Conservation (phyloP, 2,888 invertebrate species). For the Caenorhabditis sinica region DNA sequence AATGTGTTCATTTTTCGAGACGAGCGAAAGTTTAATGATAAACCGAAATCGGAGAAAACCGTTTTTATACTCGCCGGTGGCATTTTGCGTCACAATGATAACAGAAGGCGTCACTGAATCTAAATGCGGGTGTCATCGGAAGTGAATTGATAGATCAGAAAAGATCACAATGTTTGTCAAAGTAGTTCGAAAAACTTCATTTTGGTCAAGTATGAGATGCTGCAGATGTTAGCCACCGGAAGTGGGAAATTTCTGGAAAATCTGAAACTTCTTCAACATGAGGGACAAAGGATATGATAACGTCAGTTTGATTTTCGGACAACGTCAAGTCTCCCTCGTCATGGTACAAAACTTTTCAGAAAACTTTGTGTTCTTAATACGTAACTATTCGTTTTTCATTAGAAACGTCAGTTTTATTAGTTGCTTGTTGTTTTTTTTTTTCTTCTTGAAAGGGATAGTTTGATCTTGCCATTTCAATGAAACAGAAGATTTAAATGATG, state of each 20-base stretch:
- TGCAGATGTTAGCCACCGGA: not conserved
- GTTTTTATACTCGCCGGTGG: slow-evolving; percentile 33
- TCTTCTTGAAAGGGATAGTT: not conserved
- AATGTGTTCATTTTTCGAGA: slow-evolving; percentile 23
- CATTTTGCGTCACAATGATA: slow-evolving; percentile 3
- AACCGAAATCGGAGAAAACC: not conserved
- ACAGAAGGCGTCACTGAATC: not conserved
- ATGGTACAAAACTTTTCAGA: not conserved
- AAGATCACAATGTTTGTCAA: slow-evolving; percentile 18
- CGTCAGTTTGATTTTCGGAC: too few relatives aligned
- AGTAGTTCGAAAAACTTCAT: not conserved
- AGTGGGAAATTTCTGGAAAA: not conserved
- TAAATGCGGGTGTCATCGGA: slow-evolving; percentile 22
- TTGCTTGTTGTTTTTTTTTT: not conserved
- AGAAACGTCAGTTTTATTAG: not conserved
- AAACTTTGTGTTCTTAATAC: not conserved
- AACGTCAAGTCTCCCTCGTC: too few relatives aligned
- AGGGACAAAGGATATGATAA: too few relatives aligned
- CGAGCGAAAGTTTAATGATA: not conserved
- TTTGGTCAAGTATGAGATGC: not conserved
- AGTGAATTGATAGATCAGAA: slow-evolving; percentile 33
- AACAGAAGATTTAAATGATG: not conserved
- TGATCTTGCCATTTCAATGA: not conserved
- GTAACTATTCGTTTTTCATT: not conserved
- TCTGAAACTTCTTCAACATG: too few relatives aligned